Base-by-base conservation (phyloP, 2,797 vertebrate species). In the Urophycis tenuis region DNA sequence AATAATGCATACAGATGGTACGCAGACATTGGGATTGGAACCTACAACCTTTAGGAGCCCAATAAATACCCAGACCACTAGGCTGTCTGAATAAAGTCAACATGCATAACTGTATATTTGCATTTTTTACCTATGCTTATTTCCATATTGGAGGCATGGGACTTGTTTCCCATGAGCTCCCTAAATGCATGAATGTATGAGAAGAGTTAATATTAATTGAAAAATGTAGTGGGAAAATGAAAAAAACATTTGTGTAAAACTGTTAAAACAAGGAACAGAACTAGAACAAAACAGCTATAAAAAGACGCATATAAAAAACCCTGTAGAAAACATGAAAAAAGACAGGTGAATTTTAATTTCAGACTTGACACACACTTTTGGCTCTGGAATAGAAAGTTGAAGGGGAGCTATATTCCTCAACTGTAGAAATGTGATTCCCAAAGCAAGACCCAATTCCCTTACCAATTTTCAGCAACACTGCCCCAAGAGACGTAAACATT, bases 381-480 rank as follows among this genome's bases (percentile, higher is more conserved):
- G 60, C 10, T 25, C 60, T 67, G 25, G 84, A 87, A 86, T 89
- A 80, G 85, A 84, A 87, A 87, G 85, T 82, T 78, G 79, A 82
- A 84, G 87, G 79, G 87, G 88, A 87, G 82, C 60, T 67, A 67
- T 83, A 86, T 89, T 86, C 84, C 82, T 83, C 83, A 89, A 82
- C 81, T 89, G 81, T 35, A 88, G 86, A 86, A 90, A 89, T 84
- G 83, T 35, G 81, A 71, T 81, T 89, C 83, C 85, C 83, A 87
- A 87, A 90, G 86, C 86, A 83, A 83, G 83, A 87, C 84, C 85
- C 85, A 90, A 92, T 90, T 91, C 88, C 88, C 89, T 84, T 83
- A 88, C 83, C 91, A 91, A 91, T 92, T 92, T 92, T 92, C 87
- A 90, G 92, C 90, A 89, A 92, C 88, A 83, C 78, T 91, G 89